Base-by-base conservation (phyloP, 2,888 invertebrate species). In the Trichogramma dendrolimi region DNA sequence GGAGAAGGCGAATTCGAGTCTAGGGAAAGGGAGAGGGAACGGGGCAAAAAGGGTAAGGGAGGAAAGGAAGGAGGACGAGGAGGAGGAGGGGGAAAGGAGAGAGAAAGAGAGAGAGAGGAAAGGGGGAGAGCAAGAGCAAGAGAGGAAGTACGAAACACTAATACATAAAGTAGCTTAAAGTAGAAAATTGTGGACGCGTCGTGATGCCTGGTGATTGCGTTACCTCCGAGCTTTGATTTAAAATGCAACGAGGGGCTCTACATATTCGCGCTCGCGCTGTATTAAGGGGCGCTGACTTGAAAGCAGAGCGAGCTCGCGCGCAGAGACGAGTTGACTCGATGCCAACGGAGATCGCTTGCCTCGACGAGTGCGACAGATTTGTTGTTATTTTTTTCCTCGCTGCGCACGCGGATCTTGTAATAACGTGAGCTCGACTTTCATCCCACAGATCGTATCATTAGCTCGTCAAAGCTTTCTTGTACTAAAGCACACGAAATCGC, bases 151-250 rank as follows among this genome's bases (percentile, higher is more conserved):
- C 14, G 43, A 71, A 71, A 69, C 71, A 73, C 77, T 79, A 79
- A 79, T 79, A 77, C 77, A 79, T 76, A 79, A 79, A 79, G 78
- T 78, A 79, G 79, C 79, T 79, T 79, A 79, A 79, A 79, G 79
- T 79, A 79, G 79, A 79, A 79, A 78, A 79, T 79, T 79, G 79
- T 79, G 79, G 79, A 79, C 78, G 79, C 79, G 79, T 78, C 78
- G 79, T 79, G 79, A 78, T 78, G 78, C 78, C 72, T 75, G 77
- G 77, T 79, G 79, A 79, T 79, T 79, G 78, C 78, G 78, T 79
- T 79, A 78, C 78, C 78, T 75, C 73, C 72, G 74, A 78, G 79
- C 79, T 78, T 79, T 79, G 79, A 79, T 79, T 79, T 79, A 79
- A 79, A 79, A 79, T 79, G 77, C 78, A 79, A 75, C 78, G 78